phyloP scores from a whole-genome alignment of 2,888 invertebrate genomes.

The Pristionchus japonicus region DNA sequence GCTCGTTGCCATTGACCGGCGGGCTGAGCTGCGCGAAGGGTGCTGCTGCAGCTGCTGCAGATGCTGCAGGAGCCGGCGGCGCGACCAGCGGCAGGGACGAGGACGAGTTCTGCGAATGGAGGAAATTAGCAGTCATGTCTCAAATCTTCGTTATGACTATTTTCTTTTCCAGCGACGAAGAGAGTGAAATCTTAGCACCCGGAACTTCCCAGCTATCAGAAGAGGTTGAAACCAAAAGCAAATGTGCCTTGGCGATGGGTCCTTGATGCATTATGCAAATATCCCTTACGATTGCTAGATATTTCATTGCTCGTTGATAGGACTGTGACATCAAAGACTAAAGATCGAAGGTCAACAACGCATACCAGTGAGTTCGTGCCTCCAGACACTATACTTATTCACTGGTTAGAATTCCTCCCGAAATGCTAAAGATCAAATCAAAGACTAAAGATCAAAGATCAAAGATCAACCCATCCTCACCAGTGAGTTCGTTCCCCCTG shows the following conservation, averaged over 20 bases:
- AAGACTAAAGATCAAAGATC: too few relatives aligned
- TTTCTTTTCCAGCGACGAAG: neutral
- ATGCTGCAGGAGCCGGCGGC: neutral
- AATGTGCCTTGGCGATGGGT: neutral
- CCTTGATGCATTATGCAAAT: too few relatives aligned
- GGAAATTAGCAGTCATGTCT: neutral
- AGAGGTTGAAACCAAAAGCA: neutral
- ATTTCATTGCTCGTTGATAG: too few relatives aligned
- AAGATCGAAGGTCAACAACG: too few relatives aligned
- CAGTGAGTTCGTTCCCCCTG: neutral
- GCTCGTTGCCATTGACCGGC: neutral
- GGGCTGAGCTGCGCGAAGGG: slow-evolving; percentile 4
- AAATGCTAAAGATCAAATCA: too few relatives aligned
- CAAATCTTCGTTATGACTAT: neutral
- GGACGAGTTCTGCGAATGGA: neutral
- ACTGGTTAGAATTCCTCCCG: too few relatives aligned
- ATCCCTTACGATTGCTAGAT: too few relatives aligned
- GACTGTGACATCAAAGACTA: too few relatives aligned
- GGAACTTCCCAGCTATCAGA: neutral
- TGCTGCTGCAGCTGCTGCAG: neutral
- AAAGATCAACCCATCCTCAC: neutral
- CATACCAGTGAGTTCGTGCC: too few relatives aligned
- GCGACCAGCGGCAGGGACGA: neutral
- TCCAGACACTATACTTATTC: too few relatives aligned
- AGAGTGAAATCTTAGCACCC: neutral